phyloP scores from a whole-genome alignment of 1,140 invertebrate genomes.

The Drosophila melanica region DNA sequence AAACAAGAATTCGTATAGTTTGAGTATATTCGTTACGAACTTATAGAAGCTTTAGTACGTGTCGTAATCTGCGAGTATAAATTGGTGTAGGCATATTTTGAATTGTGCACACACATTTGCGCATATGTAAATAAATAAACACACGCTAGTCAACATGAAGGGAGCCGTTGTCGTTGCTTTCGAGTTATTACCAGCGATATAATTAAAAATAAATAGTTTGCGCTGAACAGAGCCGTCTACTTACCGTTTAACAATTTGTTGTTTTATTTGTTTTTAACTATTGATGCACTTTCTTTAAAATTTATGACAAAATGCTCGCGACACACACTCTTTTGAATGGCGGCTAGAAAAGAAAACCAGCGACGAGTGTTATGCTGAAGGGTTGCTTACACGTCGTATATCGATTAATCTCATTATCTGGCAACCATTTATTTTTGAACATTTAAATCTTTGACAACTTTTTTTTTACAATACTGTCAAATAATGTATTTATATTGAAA shows the following conservation, averaged over 20 bases:
- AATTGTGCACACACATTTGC: slow-evolving; percentile 16
- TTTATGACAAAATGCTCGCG: slow-evolving; percentile 31
- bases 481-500: no score
- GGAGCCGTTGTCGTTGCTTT: slow-evolving; percentile 21
- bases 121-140: slow-evolving; percentile 48
- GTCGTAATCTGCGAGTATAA: neutral
- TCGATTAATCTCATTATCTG: slow-evolving; percentile 23
- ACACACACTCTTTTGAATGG: slow-evolving; percentile 56
- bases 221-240: slow-evolving; percentile 11
- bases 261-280: slow-evolving; percentile 20
- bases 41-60: slow-evolving; percentile 1
- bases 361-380: slow-evolving; percentile 39
- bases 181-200: slow-evolving; percentile 6
- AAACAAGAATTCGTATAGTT: slow-evolving; percentile 18
- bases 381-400: slow-evolving; percentile 18
- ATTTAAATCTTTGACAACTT: slow-evolving; percentile 13
- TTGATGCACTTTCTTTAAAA: slow-evolving; percentile 36
- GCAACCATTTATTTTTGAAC: neutral
- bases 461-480: neutral
- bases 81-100: slow-evolving; percentile 5
- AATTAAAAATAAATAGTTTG: neutral
- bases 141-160: slow-evolving; percentile 46
- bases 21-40: neutral
- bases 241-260: slow-evolving; percentile 25
- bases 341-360: slow-evolving; percentile 51